Evolutionary conservation across 2,888 invertebrate species (phyloP).

Genomic region (Mystacides longicornis): DNA sequence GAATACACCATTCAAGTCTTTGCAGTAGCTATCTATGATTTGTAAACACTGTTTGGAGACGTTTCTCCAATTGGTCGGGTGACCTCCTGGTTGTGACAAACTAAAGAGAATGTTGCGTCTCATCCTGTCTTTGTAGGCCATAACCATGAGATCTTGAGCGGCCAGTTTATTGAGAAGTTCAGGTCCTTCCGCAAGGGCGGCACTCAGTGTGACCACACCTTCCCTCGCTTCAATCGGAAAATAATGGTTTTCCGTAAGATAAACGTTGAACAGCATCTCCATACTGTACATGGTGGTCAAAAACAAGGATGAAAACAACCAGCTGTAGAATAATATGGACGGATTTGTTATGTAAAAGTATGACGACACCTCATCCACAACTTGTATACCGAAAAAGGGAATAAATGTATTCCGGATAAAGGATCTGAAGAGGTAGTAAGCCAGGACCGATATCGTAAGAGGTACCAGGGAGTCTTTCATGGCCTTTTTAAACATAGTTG

Average conservation of each 20-base stretch:
- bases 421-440: conserved; percentile 57
- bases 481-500: conserved; percentile 50
- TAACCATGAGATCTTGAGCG: conserved; percentile 61
- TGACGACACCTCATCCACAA: conserved; percentile 47
- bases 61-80: conserved; percentile 81
- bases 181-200: conserved; percentile 54
- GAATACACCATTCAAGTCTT: conserved; percentile 51
- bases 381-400: conserved; percentile 46
- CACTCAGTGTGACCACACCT: conserved; percentile 47
- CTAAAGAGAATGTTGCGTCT: conserved; percentile 62
- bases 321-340: conserved; percentile 54
- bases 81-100: conserved; percentile 76
- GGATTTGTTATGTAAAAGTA: conserved; percentile 42
- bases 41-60: conserved; percentile 56
- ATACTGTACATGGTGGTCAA: conserved; percentile 63
- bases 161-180: conserved; percentile 70
- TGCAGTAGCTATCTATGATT: conserved; percentile 57
- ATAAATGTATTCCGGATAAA: conserved; percentile 46
- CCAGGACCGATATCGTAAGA: conserved; percentile 50
- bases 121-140: conserved; percentile 54
- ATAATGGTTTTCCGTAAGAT: conserved; percentile 61
- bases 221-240: conserved; percentile 53
- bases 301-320: conserved; percentile 63
- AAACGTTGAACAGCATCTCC: conserved; percentile 61
- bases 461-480: conserved; percentile 55